Base-by-base conservation (phyloP, 2,113 vertebrate species). In the Siniperca knerii region DNA sequence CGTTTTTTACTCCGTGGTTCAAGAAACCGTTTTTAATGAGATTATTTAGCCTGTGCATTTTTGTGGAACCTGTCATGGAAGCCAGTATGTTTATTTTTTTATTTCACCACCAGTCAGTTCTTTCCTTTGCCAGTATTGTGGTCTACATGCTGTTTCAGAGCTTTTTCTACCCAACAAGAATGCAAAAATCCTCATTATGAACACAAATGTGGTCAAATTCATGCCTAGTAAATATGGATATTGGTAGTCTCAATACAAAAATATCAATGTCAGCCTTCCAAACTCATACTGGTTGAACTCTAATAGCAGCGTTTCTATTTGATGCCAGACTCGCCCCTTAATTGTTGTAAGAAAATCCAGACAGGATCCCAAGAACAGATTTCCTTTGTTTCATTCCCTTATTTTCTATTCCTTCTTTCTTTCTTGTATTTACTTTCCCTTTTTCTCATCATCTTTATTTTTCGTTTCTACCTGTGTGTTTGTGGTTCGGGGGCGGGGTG, bases 401-500 rank as follows among this genome's bases (percentile, higher is more conserved):
- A 37, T 72, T 86, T 81, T 92, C 55, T 84, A 2, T 13, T 70
- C 73, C 69, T 74, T 58, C 81, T 84, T 83, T 87, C 75, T 74
- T 66, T 83, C 84, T 87, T 76, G 35, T 80, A 40, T 61, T 83
- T 74, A 69, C 55, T 77, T 82, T 75, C 65, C 52, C 48, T 8
- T 79, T 82, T 79, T 75, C 84, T 93, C 61, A 67, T 81, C 60
- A 73, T 89, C 75, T 90, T 48, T 80, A 37, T 85, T 89, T 89
- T 74, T 83, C 61, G 74, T 88, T 89, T 82, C 81, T 93, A 71
- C 90, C 90, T 90, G 95, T 96, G 91, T 96, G 94, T 97, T 92
- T 95, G 93, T 97, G 92, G 50, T 83, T 66, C 1, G 60, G 90
- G 94, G 90, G 92, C 90, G 93, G 93, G 92, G 91, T 89, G 7